phyloP scores from a whole-genome alignment of 1,140 invertebrate genomes.

The Oreohelix idahoensis region DNA sequence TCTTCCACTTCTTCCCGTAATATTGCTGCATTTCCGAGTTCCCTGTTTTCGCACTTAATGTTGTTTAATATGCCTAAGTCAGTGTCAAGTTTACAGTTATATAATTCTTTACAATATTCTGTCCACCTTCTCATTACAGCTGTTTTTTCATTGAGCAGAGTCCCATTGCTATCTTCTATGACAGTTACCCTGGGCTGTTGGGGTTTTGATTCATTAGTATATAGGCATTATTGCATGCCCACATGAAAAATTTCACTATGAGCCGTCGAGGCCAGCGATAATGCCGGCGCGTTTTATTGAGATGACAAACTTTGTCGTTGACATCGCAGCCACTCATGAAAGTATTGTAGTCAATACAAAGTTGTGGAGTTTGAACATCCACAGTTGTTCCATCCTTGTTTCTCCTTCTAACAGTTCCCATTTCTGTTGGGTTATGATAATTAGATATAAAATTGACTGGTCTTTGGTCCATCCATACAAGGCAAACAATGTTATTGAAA shows the following conservation, averaged over 20 bases:
- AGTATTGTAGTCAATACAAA: neutral
- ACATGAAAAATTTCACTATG: neutral
- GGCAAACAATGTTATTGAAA: neutral
- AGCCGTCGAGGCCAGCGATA: neutral
- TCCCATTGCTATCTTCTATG: no score
- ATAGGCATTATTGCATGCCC: neutral
- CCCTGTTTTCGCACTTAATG: no score
- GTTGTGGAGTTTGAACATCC: neutral
- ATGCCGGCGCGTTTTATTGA: neutral
- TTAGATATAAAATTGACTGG: neutral
- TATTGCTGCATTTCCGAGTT: no score
- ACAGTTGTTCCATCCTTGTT: neutral
- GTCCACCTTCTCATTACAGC: no score
- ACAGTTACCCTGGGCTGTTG: no score
- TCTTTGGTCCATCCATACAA: neutral
- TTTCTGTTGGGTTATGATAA: neutral
- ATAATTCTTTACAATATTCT: no score
- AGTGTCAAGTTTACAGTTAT: no score
- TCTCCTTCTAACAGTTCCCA: neutral
- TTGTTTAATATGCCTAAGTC: no score
- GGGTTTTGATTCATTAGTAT: neutral
- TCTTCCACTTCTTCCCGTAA: no score
- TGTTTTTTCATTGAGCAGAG: no score
- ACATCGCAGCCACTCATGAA: neutral
- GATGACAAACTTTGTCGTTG: neutral